Evolutionary conservation across 2,113 vertebrate species (phyloP).

Genomic region (Aythya baeri): DNA sequence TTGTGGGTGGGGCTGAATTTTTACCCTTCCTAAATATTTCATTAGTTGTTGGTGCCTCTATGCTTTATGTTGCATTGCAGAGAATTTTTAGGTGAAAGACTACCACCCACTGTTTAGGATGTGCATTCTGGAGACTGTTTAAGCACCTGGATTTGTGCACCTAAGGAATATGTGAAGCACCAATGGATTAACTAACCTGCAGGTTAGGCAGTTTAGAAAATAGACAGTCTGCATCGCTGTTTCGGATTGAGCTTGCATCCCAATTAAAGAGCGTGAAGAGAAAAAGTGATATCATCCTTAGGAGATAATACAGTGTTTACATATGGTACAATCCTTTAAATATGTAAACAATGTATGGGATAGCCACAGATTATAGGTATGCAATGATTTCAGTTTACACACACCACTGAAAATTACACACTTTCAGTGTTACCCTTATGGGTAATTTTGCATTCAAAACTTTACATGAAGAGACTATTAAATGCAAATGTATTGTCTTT

Average conservation of each 20-base stretch:
- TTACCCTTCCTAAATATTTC: neutral
- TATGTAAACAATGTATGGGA: neutral
- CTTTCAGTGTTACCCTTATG: neutral
- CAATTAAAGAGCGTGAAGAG: accelerated
- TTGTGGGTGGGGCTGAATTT: neutral
- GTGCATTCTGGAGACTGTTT: accelerated
- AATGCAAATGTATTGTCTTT: neutral
- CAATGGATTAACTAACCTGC: neutral
- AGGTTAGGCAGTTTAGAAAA: neutral
- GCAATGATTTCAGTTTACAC: neutral
- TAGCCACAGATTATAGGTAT: neutral
- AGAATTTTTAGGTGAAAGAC: neutral
- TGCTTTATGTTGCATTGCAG: neutral
- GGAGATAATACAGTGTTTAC: neutral
- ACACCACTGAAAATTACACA: neutral
- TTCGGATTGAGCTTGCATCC: neutral
- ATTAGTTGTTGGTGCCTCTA: neutral
- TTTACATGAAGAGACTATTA: neutral
- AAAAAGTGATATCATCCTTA: neutral
- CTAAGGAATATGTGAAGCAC: neutral
- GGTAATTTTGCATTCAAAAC: neutral
- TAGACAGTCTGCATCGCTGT: neutral
- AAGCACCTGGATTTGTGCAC: neutral
- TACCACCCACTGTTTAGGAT: neutral
- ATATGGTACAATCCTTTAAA: neutral